These are phyloP conservation scores for Mixornis gularis DNA, from an alignment of 2,113 vertebrate species.

Conservation along the genomic window DNA sequence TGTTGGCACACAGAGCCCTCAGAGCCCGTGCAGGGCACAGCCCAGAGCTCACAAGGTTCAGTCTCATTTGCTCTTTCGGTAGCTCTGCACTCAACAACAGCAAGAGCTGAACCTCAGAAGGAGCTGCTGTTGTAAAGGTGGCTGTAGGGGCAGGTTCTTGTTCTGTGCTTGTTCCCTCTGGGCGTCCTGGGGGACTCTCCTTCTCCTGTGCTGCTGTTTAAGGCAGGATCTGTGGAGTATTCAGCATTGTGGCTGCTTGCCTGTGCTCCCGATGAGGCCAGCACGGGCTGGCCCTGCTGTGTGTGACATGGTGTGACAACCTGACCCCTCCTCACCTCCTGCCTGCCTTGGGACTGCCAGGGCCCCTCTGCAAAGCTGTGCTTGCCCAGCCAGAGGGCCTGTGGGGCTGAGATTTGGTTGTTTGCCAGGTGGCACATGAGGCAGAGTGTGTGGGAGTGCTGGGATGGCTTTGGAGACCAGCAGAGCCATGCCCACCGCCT, in stretches of 20 bases:
- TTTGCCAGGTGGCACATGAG: neutral
- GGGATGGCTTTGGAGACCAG: rapidly evolving
- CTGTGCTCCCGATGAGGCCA: rapidly evolving
- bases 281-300: rapidly evolving
- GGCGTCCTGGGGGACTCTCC: neutral
- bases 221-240: rapidly evolving
- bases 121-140: neutral
- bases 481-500: rapidly evolving
- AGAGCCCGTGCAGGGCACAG: neutral
- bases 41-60: neutral
- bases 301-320: rapidly evolving
- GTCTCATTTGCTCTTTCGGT: neutral
- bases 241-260: rapidly evolving
- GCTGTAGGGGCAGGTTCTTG: neutral
- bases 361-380: neutral
- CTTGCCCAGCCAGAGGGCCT: neutral
- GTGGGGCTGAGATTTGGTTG: rapidly evolving
- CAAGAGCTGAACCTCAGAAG: neutral
- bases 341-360: neutral
- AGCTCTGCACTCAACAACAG: neutral
- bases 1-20: neutral
- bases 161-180: neutral
- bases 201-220: neutral
- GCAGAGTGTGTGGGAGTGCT: rapidly evolving
- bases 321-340: neutral